A percentile compares a stretch with the other conserved stretches of the same genome.
phyloP scores from a whole-genome alignment of 2,888 invertebrate genomes.

The Athalia circularis region DNA sequence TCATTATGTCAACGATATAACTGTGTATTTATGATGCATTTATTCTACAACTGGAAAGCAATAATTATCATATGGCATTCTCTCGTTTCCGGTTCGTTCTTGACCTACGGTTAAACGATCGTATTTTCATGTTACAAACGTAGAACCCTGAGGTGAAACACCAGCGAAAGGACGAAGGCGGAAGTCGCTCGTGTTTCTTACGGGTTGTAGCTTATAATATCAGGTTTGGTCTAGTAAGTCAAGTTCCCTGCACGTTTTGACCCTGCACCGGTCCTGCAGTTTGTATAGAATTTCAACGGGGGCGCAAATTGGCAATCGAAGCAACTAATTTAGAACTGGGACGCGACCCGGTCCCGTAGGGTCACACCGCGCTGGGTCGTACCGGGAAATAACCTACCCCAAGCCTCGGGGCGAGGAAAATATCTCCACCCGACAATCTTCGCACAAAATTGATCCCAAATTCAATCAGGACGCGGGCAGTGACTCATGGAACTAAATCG shows the following conservation, averaged over 20 bases:
- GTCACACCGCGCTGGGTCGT: constrained; percentile 32
- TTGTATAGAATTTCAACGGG: constrained; percentile 35
- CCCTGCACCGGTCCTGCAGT: background rate
- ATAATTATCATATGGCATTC: background rate
- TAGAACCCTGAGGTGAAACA: background rate
- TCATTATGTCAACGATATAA: background rate
- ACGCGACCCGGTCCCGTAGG: constrained; percentile 43
- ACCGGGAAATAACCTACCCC: constrained; percentile 62
- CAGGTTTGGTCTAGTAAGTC: background rate
- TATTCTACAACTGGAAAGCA: background rate
- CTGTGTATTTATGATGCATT: background rate
- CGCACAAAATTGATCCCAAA: constrained; percentile 39
- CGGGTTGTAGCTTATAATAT: background rate
- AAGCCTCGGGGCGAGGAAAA: constrained; percentile 64
- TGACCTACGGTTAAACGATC: background rate
- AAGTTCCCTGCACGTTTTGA: background rate
- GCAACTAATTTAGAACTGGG: constrained; percentile 45
- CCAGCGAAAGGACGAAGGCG: background rate
- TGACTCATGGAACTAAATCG: constrained; percentile 34
- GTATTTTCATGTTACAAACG: background rate
- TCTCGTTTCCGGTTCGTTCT: constrained; percentile 10
- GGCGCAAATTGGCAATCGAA: constrained; percentile 44
- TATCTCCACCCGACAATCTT: constrained; percentile 53
- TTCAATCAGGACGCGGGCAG: constrained; percentile 28
- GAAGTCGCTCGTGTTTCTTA: background rate